Conservation (phyloP, 1,140 invertebrate genomes). For the Hycleus phaleratus region DNA sequence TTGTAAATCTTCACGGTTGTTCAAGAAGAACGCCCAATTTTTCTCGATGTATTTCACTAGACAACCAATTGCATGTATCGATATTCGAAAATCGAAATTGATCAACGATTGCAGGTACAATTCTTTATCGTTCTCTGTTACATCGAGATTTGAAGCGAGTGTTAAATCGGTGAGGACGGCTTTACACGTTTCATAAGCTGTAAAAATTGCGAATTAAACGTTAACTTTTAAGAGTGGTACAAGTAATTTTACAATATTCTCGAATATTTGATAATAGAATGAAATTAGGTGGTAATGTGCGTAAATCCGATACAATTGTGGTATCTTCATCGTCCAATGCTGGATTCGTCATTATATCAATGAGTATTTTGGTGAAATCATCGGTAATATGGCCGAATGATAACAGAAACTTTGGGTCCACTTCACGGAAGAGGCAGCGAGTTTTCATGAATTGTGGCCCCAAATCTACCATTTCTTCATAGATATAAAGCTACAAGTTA, state of each 20-base stretch:
- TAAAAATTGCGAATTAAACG: conserved; percentile 6
- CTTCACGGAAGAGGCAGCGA: conserved; percentile 52
- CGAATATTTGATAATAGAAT: conserved; percentile 45
- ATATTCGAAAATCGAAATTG: conserved; percentile 57
- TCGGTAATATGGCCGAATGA: conserved; percentile 45
- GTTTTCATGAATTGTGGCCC: conserved; percentile 52
- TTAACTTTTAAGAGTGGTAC: neutral
- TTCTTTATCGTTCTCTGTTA: conserved; percentile 50
- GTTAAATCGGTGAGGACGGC: conserved; percentile 52
- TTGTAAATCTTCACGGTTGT: conserved; percentile 46
- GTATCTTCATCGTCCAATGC: conserved; percentile 18
- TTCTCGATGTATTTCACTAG: conserved; percentile 67
- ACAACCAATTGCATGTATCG: conserved; percentile 64
- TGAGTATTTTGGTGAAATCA: conserved; percentile 44
- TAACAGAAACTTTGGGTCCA: conserved; percentile 52
- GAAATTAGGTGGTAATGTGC: conserved; percentile 40
- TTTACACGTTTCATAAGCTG: conserved; percentile 56
- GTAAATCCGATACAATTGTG: conserved; percentile 28
- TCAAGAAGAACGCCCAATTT: conserved; percentile 53
- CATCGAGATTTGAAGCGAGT: conserved; percentile 52
- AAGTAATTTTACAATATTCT: conserved; percentile 46
- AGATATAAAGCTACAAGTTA: conserved; percentile 46
- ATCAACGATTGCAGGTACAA: conserved; percentile 60
- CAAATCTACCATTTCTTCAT: conserved; percentile 54
- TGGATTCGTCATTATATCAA: conserved; percentile 27